phyloP scores from a whole-genome alignment of 1,140 invertebrate genomes.

The Lepidurus arcticus region DNA sequence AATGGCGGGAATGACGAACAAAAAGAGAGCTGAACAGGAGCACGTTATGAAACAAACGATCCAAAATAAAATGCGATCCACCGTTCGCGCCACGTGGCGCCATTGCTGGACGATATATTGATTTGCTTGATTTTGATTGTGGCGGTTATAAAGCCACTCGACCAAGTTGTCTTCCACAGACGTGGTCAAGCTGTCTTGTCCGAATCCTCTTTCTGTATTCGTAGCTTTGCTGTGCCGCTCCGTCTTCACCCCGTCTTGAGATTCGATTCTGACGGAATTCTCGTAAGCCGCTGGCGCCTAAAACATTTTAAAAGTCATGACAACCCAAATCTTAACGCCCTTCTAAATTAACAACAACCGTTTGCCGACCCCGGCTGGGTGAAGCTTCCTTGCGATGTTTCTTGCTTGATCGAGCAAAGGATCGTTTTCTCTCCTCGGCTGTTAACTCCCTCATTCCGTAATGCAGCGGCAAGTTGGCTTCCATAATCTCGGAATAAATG shows the following conservation, averaged over 20 bases:
- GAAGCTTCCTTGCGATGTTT: constrained; percentile 22
- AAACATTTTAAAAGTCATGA: not conserved
- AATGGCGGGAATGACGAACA: constrained; percentile 48
- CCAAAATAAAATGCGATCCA: constrained; percentile 56
- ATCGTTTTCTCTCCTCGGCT: constrained; percentile 24
- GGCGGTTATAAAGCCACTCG: constrained; percentile 30
- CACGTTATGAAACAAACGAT: constrained; percentile 52
- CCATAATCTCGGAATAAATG: not conserved
- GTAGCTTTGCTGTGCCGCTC: constrained; percentile 34
- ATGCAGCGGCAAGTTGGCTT: not conserved
- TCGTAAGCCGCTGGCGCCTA: constrained; percentile 20
- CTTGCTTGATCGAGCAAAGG: constrained; percentile 27
- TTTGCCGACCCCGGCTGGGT: constrained; percentile 21
- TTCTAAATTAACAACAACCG: not conserved
- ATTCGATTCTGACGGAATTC: constrained; percentile 32
- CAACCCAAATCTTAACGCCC: not conserved
- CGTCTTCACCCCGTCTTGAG: constrained; percentile 36
- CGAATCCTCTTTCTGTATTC: constrained; percentile 33
- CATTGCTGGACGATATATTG: constrained; percentile 49
- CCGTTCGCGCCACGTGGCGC: constrained; percentile 50
- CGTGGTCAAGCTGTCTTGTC: constrained; percentile 25
- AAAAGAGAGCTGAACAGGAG: constrained; percentile 49
- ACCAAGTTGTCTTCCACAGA: constrained; percentile 6
- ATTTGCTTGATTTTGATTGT: constrained; percentile 37
- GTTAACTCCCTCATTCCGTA: constrained; percentile 1